Percentiles rank a stretch among this genome's conserved stretches.
Evolutionary conservation across 2,888 invertebrate species (phyloP).

Genomic region (Eudasyphora cyanicolor): DNA sequence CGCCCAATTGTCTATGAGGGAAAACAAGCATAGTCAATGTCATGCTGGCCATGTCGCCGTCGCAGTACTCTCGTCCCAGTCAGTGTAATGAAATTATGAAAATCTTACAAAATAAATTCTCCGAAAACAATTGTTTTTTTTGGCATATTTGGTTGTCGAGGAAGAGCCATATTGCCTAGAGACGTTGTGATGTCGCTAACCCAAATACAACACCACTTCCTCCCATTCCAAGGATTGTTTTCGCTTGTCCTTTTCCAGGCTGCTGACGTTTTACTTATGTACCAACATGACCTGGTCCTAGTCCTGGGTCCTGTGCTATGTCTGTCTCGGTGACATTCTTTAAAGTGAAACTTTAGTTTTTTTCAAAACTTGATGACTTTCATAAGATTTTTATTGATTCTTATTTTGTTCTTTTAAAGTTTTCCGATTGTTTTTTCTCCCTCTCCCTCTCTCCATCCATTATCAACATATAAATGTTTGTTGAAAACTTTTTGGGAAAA

Average conservation of each 20-base stretch:
- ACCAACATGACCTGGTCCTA: neutral
- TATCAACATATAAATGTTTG: neutral
- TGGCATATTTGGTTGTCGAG: neutral
- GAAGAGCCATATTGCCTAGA: neutral
- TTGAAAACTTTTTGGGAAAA: neutral
- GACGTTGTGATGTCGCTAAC: neutral
- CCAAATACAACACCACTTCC: too few relatives aligned
- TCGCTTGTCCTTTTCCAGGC: neutral
- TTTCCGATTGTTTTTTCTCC: too few relatives aligned
- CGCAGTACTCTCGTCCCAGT: neutral
- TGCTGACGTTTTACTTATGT: neutral
- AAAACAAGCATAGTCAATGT: conserved; percentile 12
- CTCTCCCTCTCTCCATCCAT: too few relatives aligned
- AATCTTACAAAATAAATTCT: conserved; percentile 3
- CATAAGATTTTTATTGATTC: conserved; percentile 22
- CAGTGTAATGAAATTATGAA: conserved; percentile 22
- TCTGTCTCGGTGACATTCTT: neutral
- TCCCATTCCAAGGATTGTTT: too few relatives aligned
- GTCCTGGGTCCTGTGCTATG: too few relatives aligned
- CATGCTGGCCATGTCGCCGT: neutral
- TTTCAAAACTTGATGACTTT: conserved; percentile 9
- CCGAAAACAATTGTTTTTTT: neutral
- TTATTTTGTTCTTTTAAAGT: neutral
- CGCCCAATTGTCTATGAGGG: conserved; percentile 19
- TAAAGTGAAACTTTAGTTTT: conserved; percentile 17